phyloP scores from a whole-genome alignment of 2,113 vertebrate species.

The Pelecanus crispus region DNA sequence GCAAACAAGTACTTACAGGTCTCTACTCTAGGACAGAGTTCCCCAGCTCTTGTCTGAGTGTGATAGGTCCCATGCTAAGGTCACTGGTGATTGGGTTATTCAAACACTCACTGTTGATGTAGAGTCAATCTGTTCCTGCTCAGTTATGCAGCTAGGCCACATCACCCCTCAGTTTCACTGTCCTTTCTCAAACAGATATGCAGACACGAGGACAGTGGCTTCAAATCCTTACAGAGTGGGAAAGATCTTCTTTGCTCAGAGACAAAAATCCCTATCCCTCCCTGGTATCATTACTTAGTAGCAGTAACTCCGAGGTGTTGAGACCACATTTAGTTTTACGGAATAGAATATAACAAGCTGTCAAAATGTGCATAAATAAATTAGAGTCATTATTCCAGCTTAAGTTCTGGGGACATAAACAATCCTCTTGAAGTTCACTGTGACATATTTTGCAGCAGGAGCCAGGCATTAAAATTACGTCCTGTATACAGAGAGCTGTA shows the following conservation, averaged over 20 bases:
- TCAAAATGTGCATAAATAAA: slow-evolving; percentile 56
- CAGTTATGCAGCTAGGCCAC: not conserved
- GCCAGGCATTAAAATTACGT: slow-evolving; percentile 41
- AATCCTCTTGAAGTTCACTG: slow-evolving; percentile 31
- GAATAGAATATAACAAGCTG: slow-evolving; percentile 53
- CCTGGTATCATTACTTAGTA: not conserved
- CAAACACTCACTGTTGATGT: not conserved
- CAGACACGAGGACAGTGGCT: not conserved
- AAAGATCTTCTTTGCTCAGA: not conserved
- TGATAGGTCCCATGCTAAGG: not conserved
- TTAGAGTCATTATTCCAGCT: slow-evolving; percentile 45
- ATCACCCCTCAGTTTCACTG: not conserved
- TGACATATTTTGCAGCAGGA: slow-evolving; percentile 30
- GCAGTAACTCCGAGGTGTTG: slow-evolving; percentile 25
- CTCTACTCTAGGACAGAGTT: not conserved
- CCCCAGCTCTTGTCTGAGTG: not conserved
- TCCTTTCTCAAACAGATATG: not conserved
- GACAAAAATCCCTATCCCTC: not conserved
- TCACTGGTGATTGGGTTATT: not conserved
- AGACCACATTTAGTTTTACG: not conserved
- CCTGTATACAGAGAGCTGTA: slow-evolving; percentile 21
- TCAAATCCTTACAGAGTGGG: not conserved
- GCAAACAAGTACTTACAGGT: not conserved
- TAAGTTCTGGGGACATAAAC: slow-evolving; percentile 48
- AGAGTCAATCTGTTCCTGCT: not conserved